Evolutionary conservation across 2,113 vertebrate genomes (phyloP), one percentile per base, ranked within the genome.

Genomic region (Marmota flaviventris): DNA sequence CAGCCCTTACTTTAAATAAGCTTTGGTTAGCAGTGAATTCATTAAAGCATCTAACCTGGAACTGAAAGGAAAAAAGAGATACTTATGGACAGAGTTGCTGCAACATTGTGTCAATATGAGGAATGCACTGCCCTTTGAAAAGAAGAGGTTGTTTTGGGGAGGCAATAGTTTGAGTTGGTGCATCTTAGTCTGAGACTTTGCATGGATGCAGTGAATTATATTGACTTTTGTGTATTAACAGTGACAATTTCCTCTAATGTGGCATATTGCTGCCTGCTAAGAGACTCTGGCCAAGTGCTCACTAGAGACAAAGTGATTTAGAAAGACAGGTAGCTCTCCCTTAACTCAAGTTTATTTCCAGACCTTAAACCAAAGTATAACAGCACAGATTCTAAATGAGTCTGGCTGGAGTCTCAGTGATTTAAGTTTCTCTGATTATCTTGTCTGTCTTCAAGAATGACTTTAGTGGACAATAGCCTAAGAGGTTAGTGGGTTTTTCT

Each of bases 21-120:
- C 37, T 1, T 97, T 96, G 48, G 99, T 98, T 98, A 51, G 97
- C 97, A 2, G 98, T 94, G 61, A 99, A 96, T 0, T 99, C 98
- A 25, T 99, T 99, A 73, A 98, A 97, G 0, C 97, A 97, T 13
- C 97, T 85, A 39, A 98, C 95, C 98, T 99, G 95, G 42, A 90
- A 79, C 51, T 24, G 4, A 56, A 34, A 85, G 5, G 58, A 89
- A 82, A 73, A 51, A 32, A 95, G 3, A 39, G 5, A 84, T 91
- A 16, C 13, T 0, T 37, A 67, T 85, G 45, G 4, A 20, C 2
- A 18, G 29, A 8, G 34, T 69, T 73, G 27, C 7, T 22, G 56
- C 82, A 17, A 39, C 72, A 34, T 22, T 42, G 13, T 51, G 39
- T 93, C 25, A 51, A 42, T 63, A 18, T 25, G 72, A 77, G 0